A percentile compares a stretch with the other conserved stretches of the same genome.
Evolutionary conservation across 2,113 vertebrate genomes (phyloP).

Genomic region (Bufo bufo): DNA sequence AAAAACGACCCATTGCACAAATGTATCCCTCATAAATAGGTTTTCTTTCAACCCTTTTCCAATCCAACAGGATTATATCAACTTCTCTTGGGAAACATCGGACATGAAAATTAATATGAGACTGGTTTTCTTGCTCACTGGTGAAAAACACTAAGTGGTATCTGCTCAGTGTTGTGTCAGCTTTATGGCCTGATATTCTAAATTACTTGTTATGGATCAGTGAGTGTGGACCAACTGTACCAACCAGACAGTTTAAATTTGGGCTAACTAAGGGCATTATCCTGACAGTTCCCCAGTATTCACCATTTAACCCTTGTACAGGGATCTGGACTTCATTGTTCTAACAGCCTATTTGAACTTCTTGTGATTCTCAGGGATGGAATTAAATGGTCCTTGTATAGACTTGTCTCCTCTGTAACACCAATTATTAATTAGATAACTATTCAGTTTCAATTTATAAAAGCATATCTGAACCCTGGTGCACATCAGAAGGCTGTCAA

Average conservation of each 20-base stretch:
- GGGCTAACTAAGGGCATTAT: no score
- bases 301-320: no score
- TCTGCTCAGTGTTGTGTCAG: background rate
- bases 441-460: background rate
- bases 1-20: constrained; percentile 11
- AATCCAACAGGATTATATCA: background rate
- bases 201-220: background rate
- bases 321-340: no score
- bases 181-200: background rate
- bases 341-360: background rate
- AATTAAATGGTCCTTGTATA: background rate
- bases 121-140: constrained; percentile 5
- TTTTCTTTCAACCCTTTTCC: background rate
- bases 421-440: constrained; percentile 32
- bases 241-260: no score
- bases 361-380: background rate
- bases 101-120: constrained; percentile 15
- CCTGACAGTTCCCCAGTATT: no score
- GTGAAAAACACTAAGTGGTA: constrained; percentile 34
- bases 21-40: background rate
- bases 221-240: no score
- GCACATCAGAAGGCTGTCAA: background rate
- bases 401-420: background rate
- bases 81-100: background rate
- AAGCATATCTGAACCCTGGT: background rate